Conservation (phyloP, 2,888 invertebrate genomes). For the Drosophila rubida region DNA sequence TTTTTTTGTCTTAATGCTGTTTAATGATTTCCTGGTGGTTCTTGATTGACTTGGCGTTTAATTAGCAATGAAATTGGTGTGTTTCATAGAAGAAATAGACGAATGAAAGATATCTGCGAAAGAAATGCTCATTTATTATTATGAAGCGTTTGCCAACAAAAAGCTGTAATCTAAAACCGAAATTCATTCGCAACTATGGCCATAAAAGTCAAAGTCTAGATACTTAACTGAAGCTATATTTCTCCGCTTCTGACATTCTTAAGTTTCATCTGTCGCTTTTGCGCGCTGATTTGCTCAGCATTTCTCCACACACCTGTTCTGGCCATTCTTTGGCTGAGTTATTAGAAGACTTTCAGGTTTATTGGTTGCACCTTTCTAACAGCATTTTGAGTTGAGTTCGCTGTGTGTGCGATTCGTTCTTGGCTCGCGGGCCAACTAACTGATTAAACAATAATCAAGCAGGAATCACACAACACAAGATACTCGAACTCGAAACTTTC, state of each 20-base stretch:
- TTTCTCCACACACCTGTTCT: conserved; percentile 2
- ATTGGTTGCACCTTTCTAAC: conserved; percentile 4
- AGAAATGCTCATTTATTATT: not conserved
- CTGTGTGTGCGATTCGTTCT: conserved; percentile 20
- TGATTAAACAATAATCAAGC: conserved; percentile 52
- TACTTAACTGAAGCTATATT: not conserved
- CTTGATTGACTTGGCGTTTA: conserved; percentile 13
- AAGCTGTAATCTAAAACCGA: not conserved
- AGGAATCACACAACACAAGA: conserved; percentile 20
- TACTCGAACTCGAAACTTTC: conserved; percentile 60
- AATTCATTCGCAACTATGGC: not conserved
- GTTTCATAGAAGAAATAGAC: not conserved
- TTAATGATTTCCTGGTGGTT: conserved; percentile 8
- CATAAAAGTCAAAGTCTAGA: not conserved
- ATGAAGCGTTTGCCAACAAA: not conserved
- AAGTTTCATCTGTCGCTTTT: not conserved
- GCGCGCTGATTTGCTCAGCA: not conserved
- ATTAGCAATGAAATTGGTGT: conserved; percentile 2
- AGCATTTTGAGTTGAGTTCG: not conserved
- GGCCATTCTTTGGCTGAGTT: not conserved
- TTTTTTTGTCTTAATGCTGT: conserved; percentile 9
- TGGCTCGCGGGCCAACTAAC: conserved; percentile 64
- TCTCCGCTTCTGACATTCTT: not conserved
- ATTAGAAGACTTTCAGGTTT: conserved; percentile 2
- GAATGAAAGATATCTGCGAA: not conserved